Evolutionary conservation across 1,140 invertebrate genomes (phyloP).

Genomic region (Drosophila bocqueti): DNA sequence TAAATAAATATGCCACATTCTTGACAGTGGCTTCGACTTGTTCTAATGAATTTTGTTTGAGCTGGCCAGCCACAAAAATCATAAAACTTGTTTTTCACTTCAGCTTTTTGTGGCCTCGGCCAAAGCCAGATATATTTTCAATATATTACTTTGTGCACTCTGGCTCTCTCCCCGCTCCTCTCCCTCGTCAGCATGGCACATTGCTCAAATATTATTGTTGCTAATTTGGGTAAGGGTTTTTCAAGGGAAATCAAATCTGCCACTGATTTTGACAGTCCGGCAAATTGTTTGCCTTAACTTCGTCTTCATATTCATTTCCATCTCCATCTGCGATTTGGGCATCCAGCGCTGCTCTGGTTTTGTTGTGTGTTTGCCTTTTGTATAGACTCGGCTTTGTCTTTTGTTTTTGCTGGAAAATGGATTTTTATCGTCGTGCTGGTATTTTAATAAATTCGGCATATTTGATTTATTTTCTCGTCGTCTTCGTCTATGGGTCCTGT

Average conservation of each 20-base stretch:
- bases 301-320: slow-evolving; percentile 9
- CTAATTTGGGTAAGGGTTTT: slow-evolving; percentile 62
- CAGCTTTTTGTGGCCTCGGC: slow-evolving; percentile 38
- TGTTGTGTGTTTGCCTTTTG: slow-evolving; percentile 25
- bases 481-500: neutral
- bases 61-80: slow-evolving; percentile 50
- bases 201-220: slow-evolving; percentile 57
- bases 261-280: slow-evolving; percentile 42
- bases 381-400: slow-evolving; percentile 23
- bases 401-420: slow-evolving; percentile 44
- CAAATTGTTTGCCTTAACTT: slow-evolving; percentile 37
- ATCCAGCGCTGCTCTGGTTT: slow-evolving; percentile 15
- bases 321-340: slow-evolving; percentile 10
- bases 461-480: slow-evolving; percentile 32
- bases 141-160: slow-evolving; percentile 45
- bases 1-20: slow-evolving; percentile 68
- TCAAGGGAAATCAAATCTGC: slow-evolving; percentile 49
- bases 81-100: slow-evolving; percentile 71
- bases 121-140: slow-evolving; percentile 55
- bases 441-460: slow-evolving; percentile 46
- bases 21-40: slow-evolving; percentile 69
- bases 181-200: neutral
- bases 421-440: slow-evolving; percentile 29
- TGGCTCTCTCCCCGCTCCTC: neutral
- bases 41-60: slow-evolving; percentile 80